Percentiles rank a stretch among this genome's conserved stretches.
Evolutionary conservation across 2,797 vertebrate genomes (phyloP).

Genomic region (Neosilurus mollespiculum): DNA sequence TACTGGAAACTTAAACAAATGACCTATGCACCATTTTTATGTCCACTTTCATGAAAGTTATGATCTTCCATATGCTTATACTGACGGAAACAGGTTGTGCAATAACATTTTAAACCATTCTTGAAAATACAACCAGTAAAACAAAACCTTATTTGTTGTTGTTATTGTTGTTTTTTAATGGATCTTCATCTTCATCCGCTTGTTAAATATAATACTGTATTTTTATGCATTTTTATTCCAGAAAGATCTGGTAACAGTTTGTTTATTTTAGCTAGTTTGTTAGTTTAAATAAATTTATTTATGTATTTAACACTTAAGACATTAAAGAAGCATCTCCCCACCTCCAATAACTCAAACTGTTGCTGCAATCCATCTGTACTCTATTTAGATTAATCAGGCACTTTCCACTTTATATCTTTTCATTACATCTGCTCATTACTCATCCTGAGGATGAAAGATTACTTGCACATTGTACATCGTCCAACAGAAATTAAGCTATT

Average conservation of each 20-base stretch:
- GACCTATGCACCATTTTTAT: slow-evolving; percentile 7
- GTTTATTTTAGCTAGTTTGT: background rate
- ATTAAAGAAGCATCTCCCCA: background rate
- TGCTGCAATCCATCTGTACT: too few species aligned
- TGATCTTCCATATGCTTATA: background rate
- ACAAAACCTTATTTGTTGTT: background rate
- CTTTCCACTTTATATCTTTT: too few species aligned
- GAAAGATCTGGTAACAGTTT: too few species aligned
- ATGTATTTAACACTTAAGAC: background rate
- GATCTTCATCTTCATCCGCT: too few species aligned
- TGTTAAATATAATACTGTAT: background rate
- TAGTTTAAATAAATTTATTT: background rate
- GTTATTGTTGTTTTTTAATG: too few species aligned
- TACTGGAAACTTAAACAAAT: slow-evolving; percentile 31
- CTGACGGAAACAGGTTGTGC: background rate
- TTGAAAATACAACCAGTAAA: background rate
- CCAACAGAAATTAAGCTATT: too few species aligned
- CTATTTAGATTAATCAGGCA: too few species aligned
- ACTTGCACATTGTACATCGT: too few species aligned
- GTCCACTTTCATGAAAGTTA: background rate
- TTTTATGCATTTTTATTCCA: background rate
- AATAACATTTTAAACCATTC: background rate
- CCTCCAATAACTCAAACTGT: too few species aligned
- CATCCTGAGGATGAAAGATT: too few species aligned
- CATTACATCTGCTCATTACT: too few species aligned